Base-by-base conservation (phyloP, 1,140 invertebrate species). In the Dysdera silvatica region DNA sequence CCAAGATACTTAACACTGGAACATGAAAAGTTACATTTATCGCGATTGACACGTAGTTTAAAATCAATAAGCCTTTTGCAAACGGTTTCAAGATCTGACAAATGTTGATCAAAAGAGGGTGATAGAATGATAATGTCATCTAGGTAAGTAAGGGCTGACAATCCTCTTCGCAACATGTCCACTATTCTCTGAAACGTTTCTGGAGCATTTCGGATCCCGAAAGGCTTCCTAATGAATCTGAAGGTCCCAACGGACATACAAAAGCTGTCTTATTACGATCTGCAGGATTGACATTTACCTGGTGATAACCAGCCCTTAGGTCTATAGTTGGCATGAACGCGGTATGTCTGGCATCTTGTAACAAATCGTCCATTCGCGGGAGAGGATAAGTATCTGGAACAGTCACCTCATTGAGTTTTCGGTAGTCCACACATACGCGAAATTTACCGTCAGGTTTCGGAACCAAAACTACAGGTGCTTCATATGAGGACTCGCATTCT, bases 221-320 rank as follows among this genome's bases (percentile, higher is more conserved):
- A 79, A 0, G 75, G 73, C 73, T 79, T 75, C 1, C 69, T 49
- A 8, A 49, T 33, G 10, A 14, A 73, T 52, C 71, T 60, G 41
- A 41, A 72, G 7, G 67, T 66, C 7, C 70, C 68, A 48, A 65
- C 0, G 71, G 71, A 12, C 72, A 71, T 0, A 68, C 67, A 66
- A 79, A 78, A 0, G 76, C 77, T 1, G 78, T 79, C 48, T 76
- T 74, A 29, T 70, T 45, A 16, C 63, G 73, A 45, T 74, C 72
- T 4, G 66, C 56, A 12, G 55, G 10, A 18, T 72, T 40, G 8
- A 81, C 56, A 28, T 52, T 29, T 8, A 64, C 14, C 10, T 58
- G 37, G 24, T 28, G 48, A 29, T 55, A 62, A 14, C 40, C 51
- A 4, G 18, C 7, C 55, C 32, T 20, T 16, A 61, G 40, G 32